Evolutionary conservation across 2,113 vertebrate species (phyloP).

Genomic region (Gymnocephalus cernua): DNA sequence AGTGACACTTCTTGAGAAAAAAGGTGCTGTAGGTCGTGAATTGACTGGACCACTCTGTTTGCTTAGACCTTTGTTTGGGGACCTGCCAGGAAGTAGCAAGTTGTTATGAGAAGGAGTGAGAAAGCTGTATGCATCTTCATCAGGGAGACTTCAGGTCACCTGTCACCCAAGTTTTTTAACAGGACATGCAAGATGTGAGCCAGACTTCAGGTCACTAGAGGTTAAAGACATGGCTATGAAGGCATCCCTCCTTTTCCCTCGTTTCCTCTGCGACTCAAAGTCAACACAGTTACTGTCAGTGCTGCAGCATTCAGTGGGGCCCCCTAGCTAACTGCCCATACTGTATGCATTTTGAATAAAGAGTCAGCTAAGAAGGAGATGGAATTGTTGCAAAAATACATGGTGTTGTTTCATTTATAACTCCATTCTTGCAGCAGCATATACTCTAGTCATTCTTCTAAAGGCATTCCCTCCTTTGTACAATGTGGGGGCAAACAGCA

Average conservation of each 20-base stretch:
- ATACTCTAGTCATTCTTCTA: not conserved
- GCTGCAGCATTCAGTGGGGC: slow-evolving; percentile 3
- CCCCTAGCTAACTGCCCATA: not conserved
- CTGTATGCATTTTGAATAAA: slow-evolving; percentile 8
- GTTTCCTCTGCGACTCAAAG: slow-evolving; percentile 7
- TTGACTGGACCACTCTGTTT: not conserved
- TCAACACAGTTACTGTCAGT: slow-evolving; percentile 34
- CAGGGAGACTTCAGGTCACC: slow-evolving; percentile 8
- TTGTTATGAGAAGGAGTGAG: slow-evolving; percentile 4
- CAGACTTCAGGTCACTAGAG: slow-evolving; percentile 48
- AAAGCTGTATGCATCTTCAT: slow-evolving; percentile 38
- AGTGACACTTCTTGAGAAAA: not conserved
- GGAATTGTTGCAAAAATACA: not conserved
- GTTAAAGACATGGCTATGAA: slow-evolving; percentile 32
- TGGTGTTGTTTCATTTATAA: not conserved
- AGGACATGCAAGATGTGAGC: not conserved
- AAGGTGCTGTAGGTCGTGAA: not conserved
- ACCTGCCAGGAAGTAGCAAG: slow-evolving; percentile 12
- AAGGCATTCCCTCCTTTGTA: not conserved
- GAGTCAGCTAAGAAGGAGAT: not conserved
- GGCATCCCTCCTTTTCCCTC: not conserved
- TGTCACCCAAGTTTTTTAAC: slow-evolving; percentile 24
- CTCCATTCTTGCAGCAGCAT: not conserved
- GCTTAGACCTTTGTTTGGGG: not conserved
- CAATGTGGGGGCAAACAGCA: not conserved